Percentiles rank a stretch among this genome's conserved stretches.
These are phyloP conservation scores for Philypnodon macrostomus DNA, from an alignment of 2,797 vertebrate genomes.

Conservation along the genomic window DNA sequence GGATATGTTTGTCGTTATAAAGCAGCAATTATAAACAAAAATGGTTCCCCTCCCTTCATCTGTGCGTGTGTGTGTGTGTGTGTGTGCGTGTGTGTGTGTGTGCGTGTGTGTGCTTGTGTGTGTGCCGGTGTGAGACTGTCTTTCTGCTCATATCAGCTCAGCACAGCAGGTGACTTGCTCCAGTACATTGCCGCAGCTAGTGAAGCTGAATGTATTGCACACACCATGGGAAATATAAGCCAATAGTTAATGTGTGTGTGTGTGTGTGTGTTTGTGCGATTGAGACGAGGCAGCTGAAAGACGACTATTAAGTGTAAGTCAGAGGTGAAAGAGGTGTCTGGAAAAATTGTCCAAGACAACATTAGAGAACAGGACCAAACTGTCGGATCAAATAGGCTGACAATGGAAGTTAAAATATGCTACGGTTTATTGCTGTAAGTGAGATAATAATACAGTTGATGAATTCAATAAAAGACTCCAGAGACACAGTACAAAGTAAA, in stretches of 20 bases:
- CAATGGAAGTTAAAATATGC: background rate
- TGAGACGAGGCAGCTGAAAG: conserved; percentile 36
- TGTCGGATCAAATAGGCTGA: background rate
- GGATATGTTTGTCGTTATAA: conserved; percentile 10
- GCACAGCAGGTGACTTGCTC: conserved; percentile 69
- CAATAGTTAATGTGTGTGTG: conserved; percentile 41
- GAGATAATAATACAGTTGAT: too few species aligned
- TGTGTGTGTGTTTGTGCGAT: conserved; percentile 30
- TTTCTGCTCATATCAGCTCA: conserved; percentile 66
- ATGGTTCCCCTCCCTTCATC: conserved; percentile 24
- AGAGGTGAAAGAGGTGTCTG: conserved; percentile 36
- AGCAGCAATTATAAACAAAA: conserved; percentile 28
- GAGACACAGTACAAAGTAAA: too few species aligned
- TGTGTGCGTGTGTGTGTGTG: conserved; percentile 16
- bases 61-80: conserved; percentile 18
- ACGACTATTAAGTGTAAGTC: conserved; percentile 24
- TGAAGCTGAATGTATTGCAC: conserved; percentile 66
- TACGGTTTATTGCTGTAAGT: background rate
- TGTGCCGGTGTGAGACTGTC: conserved; percentile 15
- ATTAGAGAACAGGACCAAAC: conserved; percentile 12
- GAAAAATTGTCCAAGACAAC: conserved; percentile 14
- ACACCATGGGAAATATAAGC: conserved; percentile 70
- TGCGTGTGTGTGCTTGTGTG: conserved; percentile 15
- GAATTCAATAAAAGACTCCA: too few species aligned
- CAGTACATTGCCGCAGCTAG: conserved; percentile 58